phyloP scores from a whole-genome alignment of 1,140 invertebrate species.

The Drosophila takahashii region DNA sequence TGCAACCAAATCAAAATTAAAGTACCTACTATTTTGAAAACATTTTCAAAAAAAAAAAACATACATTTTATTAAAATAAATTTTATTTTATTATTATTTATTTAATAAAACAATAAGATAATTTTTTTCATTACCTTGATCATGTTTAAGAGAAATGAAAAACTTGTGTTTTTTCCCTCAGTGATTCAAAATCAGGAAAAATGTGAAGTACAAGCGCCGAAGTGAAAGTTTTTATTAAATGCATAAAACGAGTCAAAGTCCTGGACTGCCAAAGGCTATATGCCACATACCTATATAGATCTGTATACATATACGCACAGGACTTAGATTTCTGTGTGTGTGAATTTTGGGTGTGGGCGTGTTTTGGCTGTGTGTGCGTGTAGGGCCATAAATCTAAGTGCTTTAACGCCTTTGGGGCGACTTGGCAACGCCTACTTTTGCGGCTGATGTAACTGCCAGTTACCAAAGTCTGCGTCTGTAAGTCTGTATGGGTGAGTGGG shows the following conservation, averaged over 20 bases:
- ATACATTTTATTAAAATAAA: too few species aligned
- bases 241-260: conserved; percentile 76
- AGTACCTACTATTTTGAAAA: too few species aligned
- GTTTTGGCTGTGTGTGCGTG: conserved; percentile 39
- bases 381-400: conserved; percentile 78
- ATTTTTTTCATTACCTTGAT: too few species aligned
- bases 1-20: too few species aligned
- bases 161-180: too few species aligned
- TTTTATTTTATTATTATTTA: too few species aligned
- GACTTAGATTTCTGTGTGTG: neutral
- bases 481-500: conserved; percentile 8
- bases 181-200: neutral
- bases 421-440: conserved; percentile 78
- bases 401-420: conserved; percentile 75
- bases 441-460: conserved; percentile 72
- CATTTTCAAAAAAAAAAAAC: too few species aligned
- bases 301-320: conserved; percentile 1
- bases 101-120: too few species aligned
- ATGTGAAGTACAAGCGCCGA: conserved; percentile 55
- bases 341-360: conserved; percentile 32
- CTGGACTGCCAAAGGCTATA: conserved; percentile 47
- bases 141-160: too few species aligned
- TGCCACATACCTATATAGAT: conserved; percentile 26
- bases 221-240: conserved; percentile 82
- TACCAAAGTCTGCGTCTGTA: conserved; percentile 17